These are phyloP conservation scores for Calephelis nemesis DNA, from an alignment of 1,140 invertebrate species.

Conservation along the genomic window DNA sequence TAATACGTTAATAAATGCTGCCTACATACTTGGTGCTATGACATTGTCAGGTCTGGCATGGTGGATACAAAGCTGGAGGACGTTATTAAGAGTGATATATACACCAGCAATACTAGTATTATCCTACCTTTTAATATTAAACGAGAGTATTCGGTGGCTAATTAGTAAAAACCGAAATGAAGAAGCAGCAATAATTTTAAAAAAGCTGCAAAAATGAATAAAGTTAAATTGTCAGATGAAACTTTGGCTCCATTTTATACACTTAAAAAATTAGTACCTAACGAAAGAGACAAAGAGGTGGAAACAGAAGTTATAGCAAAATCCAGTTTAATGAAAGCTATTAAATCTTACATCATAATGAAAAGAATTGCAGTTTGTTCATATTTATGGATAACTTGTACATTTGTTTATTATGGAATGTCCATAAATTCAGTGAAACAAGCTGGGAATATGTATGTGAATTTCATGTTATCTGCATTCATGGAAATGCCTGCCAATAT, in stretches of 20 bases:
- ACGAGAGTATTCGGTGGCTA: slow-evolving; percentile 88
- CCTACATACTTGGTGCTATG: slow-evolving; percentile 87
- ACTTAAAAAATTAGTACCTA: slow-evolving; percentile 35
- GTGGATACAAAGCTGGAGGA: slow-evolving; percentile 85
- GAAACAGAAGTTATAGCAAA: slow-evolving; percentile 20
- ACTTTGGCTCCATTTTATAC: slow-evolving; percentile 61
- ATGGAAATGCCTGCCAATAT: slow-evolving; percentile 81
- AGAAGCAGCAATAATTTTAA: slow-evolving; percentile 81
- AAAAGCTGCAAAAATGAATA: slow-evolving; percentile 85
- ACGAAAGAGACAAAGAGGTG: slow-evolving; percentile 30
- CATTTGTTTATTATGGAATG: slow-evolving; percentile 84
- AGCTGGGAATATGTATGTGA: slow-evolving; percentile 82
- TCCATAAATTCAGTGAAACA: slow-evolving; percentile 84
- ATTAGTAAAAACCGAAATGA: slow-evolving; percentile 80
- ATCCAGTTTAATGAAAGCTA: slow-evolving; percentile 50
- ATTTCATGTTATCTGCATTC: slow-evolving; percentile 78
- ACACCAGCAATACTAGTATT: slow-evolving; percentile 83
- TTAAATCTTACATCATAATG: slow-evolving; percentile 62
- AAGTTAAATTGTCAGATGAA: slow-evolving; percentile 79
- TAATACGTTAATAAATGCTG: slow-evolving; percentile 85
- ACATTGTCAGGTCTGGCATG: slow-evolving; percentile 84
- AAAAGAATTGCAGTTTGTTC: slow-evolving; percentile 59
- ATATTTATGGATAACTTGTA: slow-evolving; percentile 70
- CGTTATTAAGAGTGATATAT: slow-evolving; percentile 84
- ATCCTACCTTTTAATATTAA: slow-evolving; percentile 82